These are phyloP conservation scores for Habrosyne pyritoides DNA, from an alignment of 2,888 invertebrate species.

Conservation along the genomic window DNA sequence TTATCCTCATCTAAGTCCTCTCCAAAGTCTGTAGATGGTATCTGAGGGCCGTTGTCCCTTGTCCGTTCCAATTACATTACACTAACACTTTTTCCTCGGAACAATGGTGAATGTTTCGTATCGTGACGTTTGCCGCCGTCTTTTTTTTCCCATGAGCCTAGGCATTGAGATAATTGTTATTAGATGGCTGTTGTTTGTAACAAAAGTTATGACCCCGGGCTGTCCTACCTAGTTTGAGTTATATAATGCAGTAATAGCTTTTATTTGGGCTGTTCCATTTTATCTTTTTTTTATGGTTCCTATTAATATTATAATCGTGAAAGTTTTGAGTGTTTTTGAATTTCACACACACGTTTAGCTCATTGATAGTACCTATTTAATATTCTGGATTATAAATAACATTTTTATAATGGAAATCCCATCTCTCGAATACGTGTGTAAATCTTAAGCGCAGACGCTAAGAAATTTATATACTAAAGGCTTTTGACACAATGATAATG, in stretches of 20 bases:
- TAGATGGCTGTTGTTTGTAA: constrained; percentile 21
- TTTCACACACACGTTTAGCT: no score
- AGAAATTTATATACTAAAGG: no score
- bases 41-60: constrained; percentile 50
- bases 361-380: no score
- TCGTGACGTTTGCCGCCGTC: constrained; percentile 20
- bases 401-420: no score
- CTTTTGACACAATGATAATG: background rate
- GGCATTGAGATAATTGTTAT: constrained; percentile 25
- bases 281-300: no score
- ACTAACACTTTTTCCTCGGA: constrained; percentile 48
- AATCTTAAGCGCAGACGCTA: no score
- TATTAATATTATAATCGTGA: no score
- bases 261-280: background rate
- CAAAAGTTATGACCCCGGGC: constrained; percentile 4
- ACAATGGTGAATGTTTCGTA: constrained; percentile 36
- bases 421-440: no score
- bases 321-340: no score
- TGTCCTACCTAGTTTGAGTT: background rate
- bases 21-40: constrained; percentile 55
- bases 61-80: constrained; percentile 67
- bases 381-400: no score
- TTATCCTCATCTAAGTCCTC: constrained; percentile 54
- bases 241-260: background rate
- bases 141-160: background rate